Evolutionary conservation across 2,113 vertebrate genomes (phyloP).

Genomic region (Planiliza haematocheilus): DNA sequence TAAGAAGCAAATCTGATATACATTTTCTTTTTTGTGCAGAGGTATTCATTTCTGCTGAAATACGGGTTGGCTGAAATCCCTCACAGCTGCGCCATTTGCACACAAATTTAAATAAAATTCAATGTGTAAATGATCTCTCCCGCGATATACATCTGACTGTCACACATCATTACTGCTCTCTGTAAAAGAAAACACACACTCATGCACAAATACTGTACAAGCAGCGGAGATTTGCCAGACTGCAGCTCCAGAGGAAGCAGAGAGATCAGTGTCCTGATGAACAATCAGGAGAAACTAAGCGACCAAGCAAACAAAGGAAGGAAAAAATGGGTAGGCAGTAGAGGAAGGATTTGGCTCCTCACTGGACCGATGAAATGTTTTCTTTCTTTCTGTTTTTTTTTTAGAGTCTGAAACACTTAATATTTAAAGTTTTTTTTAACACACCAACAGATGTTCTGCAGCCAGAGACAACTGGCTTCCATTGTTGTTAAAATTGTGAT

Average conservation of each 20-base stretch:
- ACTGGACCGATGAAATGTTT: not conserved
- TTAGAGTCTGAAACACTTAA: too few species aligned
- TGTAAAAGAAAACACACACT: conserved; percentile 14
- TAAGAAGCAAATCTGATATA: too few species aligned
- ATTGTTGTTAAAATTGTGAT: conserved; percentile 8
- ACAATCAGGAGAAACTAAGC: conserved; percentile 34
- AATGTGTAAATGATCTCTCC: not conserved
- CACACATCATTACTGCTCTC: not conserved
- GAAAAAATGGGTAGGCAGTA: not conserved
- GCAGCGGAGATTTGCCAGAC: conserved; percentile 9
- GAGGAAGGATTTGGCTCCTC: not conserved
- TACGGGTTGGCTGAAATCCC: not conserved
- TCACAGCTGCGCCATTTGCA: not conserved
- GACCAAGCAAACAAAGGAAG: not conserved
- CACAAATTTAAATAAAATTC: not conserved
- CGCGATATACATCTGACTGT: not conserved
- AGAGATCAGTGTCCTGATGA: conserved; percentile 28
- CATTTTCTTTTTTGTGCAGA: too few species aligned
- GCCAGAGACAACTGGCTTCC: conserved; percentile 7
- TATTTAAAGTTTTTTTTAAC: not conserved
- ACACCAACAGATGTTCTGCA: conserved; percentile 10
- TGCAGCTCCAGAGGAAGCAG: conserved; percentile 20
- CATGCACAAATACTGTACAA: not conserved
- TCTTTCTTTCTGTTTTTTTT: not conserved
- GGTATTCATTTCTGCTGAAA: not conserved